Evolutionary conservation across 2,113 vertebrate genomes (phyloP).

Genomic region (Himantopus leucocephalus): DNA sequence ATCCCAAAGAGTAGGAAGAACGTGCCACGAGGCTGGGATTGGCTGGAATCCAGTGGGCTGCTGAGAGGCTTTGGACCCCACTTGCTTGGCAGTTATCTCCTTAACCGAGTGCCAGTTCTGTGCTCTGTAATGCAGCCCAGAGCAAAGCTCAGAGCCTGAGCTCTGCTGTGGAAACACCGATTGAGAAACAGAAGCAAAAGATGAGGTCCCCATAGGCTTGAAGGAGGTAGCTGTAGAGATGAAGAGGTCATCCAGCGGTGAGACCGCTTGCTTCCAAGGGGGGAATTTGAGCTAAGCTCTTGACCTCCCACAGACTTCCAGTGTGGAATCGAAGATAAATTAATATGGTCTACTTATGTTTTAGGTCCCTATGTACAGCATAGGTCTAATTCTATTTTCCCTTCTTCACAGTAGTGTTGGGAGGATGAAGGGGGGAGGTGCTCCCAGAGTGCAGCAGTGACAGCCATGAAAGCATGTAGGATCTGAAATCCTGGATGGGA

Average conservation of each 20-base stretch:
- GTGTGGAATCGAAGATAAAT: neutral
- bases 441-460: neutral
- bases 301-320: neutral
- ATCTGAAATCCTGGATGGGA: neutral
- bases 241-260: conserved; percentile 4
- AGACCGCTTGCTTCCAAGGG: neutral
- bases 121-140: neutral
- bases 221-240: neutral
- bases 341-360: neutral
- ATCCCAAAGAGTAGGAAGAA: neutral
- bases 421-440: neutral
- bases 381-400: neutral
- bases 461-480: neutral
- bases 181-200: conserved; percentile 46
- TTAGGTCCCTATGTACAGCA: neutral
- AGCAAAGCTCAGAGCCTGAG: neutral
- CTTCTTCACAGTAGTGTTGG: neutral
- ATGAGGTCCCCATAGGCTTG: neutral
- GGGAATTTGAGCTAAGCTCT: neutral
- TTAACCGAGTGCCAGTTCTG: neutral
- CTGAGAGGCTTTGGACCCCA: neutral
- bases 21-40: neutral
- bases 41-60: neutral
- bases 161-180: neutral
- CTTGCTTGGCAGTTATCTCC: neutral